Conservation (phyloP, 2,113 vertebrate genomes). For the Gambusia affinis region DNA sequence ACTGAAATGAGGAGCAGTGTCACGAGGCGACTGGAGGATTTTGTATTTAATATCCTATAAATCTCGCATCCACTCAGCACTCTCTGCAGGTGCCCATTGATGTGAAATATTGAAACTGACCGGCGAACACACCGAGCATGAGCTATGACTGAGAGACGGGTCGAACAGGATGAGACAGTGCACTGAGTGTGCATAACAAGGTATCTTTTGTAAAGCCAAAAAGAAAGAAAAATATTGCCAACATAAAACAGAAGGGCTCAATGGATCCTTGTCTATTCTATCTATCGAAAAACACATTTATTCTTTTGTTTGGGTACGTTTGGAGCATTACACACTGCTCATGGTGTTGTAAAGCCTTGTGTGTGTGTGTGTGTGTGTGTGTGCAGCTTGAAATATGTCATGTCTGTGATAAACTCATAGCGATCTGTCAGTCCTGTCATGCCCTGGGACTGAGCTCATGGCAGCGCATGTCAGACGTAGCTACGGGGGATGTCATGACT, state of each 20-base stretch:
- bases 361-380: slow-evolving; percentile 9
- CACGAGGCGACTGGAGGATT: slow-evolving; percentile 5
- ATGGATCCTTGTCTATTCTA: not conserved
- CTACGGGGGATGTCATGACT: slow-evolving; percentile 64
- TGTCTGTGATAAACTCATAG: slow-evolving; percentile 63
- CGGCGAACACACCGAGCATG: slow-evolving; percentile 33
- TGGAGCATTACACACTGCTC: slow-evolving; percentile 27
- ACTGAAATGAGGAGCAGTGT: not conserved
- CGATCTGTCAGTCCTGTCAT: slow-evolving; percentile 65
- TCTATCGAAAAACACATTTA: slow-evolving; percentile 7
- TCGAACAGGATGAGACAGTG: slow-evolving; percentile 42
- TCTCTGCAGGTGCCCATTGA: slow-evolving; percentile 30
- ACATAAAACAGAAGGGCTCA: slow-evolving; percentile 14
- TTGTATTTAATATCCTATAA: slow-evolving; percentile 16
- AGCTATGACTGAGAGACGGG: slow-evolving; percentile 52
- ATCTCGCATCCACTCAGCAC: slow-evolving; percentile 35
- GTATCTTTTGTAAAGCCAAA: slow-evolving; percentile 34
- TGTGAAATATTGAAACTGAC: slow-evolving; percentile 67
- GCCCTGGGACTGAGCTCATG: slow-evolving; percentile 60
- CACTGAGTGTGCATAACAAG: slow-evolving; percentile 58
- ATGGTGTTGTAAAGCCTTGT: slow-evolving; percentile 27
- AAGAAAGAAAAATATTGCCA: slow-evolving; percentile 23
- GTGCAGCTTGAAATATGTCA: slow-evolving; percentile 62
- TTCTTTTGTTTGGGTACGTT: slow-evolving; percentile 5
- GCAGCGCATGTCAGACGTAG: slow-evolving; percentile 60